Base-by-base conservation (phyloP, 1,140 invertebrate genomes). In the Sycophila sp. region DNA sequence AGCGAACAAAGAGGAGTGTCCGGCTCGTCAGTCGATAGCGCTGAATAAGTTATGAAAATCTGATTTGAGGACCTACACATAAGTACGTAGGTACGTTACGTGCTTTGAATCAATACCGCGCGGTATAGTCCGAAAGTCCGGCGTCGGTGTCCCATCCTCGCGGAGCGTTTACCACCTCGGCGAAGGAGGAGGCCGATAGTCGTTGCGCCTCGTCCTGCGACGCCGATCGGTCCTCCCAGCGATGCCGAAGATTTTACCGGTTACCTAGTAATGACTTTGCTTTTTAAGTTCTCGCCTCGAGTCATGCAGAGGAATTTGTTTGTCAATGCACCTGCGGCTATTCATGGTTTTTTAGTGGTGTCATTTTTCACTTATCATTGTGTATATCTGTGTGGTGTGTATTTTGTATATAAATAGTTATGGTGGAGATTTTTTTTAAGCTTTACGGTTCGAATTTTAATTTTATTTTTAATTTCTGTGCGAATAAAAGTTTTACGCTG, bases 41-140 rank as follows among this genome's bases (percentile, higher is more conserved):
- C 17, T 56, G 53, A 56, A 56, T 56, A 56, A 56, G 30, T 56
- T 19, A 56, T 56, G 53, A 34, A 56, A 56, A 56, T 56, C 53
- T 56, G 53, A 56, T 56, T 56, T 56, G 28, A 56, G 53, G 30
- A 56, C 28, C 30, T n/a, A 56, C n/a, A n/a, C n/a, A 56, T 28
- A 30, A 4, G 6, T 32, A 28, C 30, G 6, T 55, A 55, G 28
- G n/a, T 55, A 55, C 4, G 26, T 8, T 19, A 28, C 19, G 1
- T 55, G 5, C 17, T 30, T 17, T 30, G 22, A 56, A 56, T 56
- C 53, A 22, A 56, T 56, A 56, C 28, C 24, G 11, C 2, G 28
- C 24, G 4, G 24, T 5, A 15, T 4, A 7, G 13, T 30, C 22
- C 22, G 22, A 7, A 34, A 26, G 13, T 10, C 1, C 28, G 13